Evolutionary conservation across 2,888 invertebrate species (phyloP).

Genomic region (Glyphotaelius pellucidus): DNA sequence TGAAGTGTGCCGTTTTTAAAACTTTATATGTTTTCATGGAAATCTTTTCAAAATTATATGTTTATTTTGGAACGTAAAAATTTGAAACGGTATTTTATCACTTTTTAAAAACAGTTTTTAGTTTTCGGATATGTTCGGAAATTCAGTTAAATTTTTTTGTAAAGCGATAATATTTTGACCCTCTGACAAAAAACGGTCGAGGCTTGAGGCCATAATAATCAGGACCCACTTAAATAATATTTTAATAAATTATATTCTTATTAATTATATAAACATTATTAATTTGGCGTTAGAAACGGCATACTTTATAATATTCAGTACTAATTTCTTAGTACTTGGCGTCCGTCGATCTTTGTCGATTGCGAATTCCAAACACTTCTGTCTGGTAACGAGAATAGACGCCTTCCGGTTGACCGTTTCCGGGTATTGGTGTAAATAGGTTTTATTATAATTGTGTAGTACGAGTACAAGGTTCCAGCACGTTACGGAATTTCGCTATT

Average conservation of each 20-base stretch:
- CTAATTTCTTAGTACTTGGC: not conserved
- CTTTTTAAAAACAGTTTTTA: too few species aligned
- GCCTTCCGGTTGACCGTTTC: slow-evolving; percentile 17
- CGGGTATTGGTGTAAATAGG: not conserved
- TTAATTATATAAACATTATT: not conserved
- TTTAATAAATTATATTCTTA: not conserved
- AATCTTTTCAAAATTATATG: too few species aligned
- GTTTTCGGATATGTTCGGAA: too few species aligned
- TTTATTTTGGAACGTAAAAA: too few species aligned
- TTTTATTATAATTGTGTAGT: not conserved
- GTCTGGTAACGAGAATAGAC: not conserved
- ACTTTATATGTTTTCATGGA: too few species aligned
- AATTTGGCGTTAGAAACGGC: not conserved
- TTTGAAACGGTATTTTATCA: too few species aligned
- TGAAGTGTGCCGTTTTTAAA: too few species aligned
- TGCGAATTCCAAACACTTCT: not conserved
- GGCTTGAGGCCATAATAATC: too few species aligned
- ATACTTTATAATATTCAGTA: not conserved
- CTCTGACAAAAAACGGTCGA: too few species aligned
- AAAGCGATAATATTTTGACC: too few species aligned
- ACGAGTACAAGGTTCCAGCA: not conserved
- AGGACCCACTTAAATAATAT: not conserved
- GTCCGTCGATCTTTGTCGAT: not conserved
- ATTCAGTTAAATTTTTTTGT: too few species aligned
- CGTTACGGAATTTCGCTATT: not conserved